Base-by-base conservation (phyloP, 2,888 invertebrate species). In the Macaria liturata region DNA sequence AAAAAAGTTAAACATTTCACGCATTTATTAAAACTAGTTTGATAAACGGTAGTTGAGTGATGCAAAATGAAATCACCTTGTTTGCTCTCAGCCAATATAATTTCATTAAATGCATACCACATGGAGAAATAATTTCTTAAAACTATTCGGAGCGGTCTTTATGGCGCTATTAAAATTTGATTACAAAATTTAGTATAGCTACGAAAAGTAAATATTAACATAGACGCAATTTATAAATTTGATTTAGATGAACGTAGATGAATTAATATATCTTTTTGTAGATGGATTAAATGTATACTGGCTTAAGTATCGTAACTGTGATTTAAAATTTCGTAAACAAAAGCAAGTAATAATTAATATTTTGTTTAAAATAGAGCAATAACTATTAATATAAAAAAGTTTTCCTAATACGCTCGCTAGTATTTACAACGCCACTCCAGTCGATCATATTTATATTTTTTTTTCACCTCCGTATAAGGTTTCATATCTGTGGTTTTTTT, bases 181-280 rank as follows among this genome's bases (percentile, higher is more conserved):
- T 75, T 76, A 74, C 67, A 67, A 74, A 74, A 74, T 56, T 67
- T 69, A 37, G 72, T 72, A 64, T 67, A 62, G 65, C 62, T 69
- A 57, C 59, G 58, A 63, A 63, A 61, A 60, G 59, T 57, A 57
- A 59, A 64, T 62, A 67, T 62, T 64, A 62, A 63, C 48, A 45
- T 44, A 61, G 57, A 64, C 47, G 61, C 57, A 59, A 60, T 51
- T 62, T 64, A 51, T 52, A 60, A 53, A 52, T 60, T n/a, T 60
- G 44, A 54, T 32, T 39, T 49, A 2, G 9, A 58, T 51, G 32
- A 45, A 3, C 6, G 34, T 39, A 34, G 20, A 39, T 47, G n/a
- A 9, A 42, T 42, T 37, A 37, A 37, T 37, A 2, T 3, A 20
- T 2, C 2, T 20, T 1, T 20, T 20, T 20, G 20, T 2, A 20